A percentile compares a stretch with the other conserved stretches of the same genome.
Evolutionary conservation across 1,140 invertebrate genomes (phyloP).

Genomic region (Papilio xuthus): DNA sequence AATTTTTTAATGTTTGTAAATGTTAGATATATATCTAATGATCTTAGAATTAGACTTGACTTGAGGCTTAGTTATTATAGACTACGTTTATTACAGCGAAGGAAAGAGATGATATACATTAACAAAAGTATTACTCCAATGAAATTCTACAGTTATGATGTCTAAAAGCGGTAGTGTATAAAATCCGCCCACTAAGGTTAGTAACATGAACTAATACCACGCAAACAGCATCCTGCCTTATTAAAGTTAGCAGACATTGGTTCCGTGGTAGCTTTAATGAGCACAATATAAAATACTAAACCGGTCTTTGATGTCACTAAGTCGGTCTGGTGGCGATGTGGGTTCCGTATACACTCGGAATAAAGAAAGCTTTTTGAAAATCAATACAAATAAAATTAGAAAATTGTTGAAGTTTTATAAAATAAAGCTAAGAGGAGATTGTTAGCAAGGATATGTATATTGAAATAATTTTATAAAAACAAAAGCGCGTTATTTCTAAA

Average conservation of each 20-base stretch:
- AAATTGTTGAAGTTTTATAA: background rate
- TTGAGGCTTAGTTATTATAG: too few species aligned
- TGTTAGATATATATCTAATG: too few species aligned
- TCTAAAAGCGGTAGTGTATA: too few species aligned
- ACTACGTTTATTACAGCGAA: too few species aligned
- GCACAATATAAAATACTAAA: constrained; percentile 28
- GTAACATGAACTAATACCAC: too few species aligned
- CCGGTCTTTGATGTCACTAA: constrained; percentile 38
- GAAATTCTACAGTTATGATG: too few species aligned
- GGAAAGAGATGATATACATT: too few species aligned
- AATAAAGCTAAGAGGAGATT: background rate
- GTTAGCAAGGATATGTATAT: background rate
- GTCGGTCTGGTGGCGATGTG: constrained; percentile 29
- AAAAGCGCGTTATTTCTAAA: background rate
- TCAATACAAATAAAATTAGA: background rate
- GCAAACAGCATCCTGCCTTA: too few species aligned
- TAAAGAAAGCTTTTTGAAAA: background rate
- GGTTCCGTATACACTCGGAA: background rate
- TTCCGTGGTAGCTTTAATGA: constrained; percentile 20
- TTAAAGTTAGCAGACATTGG: background rate
- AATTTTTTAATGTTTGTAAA: too few species aligned
- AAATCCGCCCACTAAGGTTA: too few species aligned
- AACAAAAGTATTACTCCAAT: too few species aligned
- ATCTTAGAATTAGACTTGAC: too few species aligned
- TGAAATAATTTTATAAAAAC: background rate